Base-by-base conservation (phyloP, 2,113 vertebrate genomes). In the Embiotoca jacksoni region DNA sequence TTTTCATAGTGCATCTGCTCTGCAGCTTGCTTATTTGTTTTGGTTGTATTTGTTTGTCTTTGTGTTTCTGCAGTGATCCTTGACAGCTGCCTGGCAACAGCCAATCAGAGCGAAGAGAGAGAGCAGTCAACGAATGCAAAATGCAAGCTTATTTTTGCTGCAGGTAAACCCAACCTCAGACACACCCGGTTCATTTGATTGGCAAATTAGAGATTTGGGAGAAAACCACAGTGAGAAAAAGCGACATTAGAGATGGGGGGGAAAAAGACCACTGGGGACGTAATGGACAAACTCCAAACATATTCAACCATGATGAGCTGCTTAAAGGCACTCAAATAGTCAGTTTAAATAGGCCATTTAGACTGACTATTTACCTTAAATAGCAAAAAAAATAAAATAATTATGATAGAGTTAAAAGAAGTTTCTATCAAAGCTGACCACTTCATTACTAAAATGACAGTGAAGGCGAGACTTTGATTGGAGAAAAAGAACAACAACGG, bases 141-240 rank as follows among this genome's bases (percentile, higher is more conserved):
- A 81, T 41, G 59, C 0, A 5, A 60, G 54, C 59, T 69, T 46
- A 81, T 88, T 88, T 81, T 60, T 69, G 65, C 64, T 10, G 61
- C 16, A 49, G 56, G 36, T 64, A 16, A 88, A 83, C 46, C 37
- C 55, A 78, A 83, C 73, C 89, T 72, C 62, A 39, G 75, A 79
- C 82, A 87, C 89, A 90, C 92, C 92, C 55, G 72, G 30, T 79
- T 93, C 91, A 94, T 95, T 95, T 95, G 92, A 82, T 88, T 93
- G 81, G 81, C 91, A 94, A 95, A 93, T 93, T 55, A 72, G 88
- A 71, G 73, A 54, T 37, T 13, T 23, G 41, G 32, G 52, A 58
- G 14, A 23, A 37, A 62, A 23, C 36, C 50, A 30, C 31, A 16
- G 52, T 0, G 41, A 72, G 39, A 33, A 59, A 69, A 33, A 32